These are phyloP conservation scores for Crotalus horridus DNA, from an alignment of 2,113 vertebrate genomes.

Conservation along the genomic window DNA sequence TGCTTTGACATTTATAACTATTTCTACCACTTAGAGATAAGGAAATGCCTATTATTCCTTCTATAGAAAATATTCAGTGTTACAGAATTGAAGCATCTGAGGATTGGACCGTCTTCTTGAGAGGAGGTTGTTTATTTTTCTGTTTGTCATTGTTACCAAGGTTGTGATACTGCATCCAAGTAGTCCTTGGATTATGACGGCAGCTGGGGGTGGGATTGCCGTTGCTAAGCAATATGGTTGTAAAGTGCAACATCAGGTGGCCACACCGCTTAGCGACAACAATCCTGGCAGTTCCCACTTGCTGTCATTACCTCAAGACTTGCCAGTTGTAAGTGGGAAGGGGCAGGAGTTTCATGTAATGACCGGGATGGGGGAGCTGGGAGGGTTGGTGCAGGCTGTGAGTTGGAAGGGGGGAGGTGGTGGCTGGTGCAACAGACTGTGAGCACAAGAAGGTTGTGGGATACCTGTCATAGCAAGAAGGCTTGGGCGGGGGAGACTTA, in stretches of 20 bases:
- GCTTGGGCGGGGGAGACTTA: background rate
- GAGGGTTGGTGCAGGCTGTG: background rate
- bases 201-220: background rate
- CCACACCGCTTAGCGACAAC: background rate
- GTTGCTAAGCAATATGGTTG: background rate
- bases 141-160: constrained; percentile 8
- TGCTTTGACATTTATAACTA: background rate
- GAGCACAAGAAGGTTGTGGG: background rate
- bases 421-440: background rate
- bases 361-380: background rate
- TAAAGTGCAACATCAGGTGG: background rate
- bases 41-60: background rate
- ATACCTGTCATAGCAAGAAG: background rate
- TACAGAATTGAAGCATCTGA: background rate
- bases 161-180: background rate
- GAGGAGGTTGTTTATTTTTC: background rate
- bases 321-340: background rate
- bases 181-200: background rate
- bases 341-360: background rate
- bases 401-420: background rate
- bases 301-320: background rate
- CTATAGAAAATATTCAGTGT: background rate
- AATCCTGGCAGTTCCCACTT: background rate
- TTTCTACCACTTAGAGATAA: background rate
- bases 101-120: background rate